phyloP scores from a whole-genome alignment of 2,888 invertebrate genomes.

The Epistrophella euchroma region DNA sequence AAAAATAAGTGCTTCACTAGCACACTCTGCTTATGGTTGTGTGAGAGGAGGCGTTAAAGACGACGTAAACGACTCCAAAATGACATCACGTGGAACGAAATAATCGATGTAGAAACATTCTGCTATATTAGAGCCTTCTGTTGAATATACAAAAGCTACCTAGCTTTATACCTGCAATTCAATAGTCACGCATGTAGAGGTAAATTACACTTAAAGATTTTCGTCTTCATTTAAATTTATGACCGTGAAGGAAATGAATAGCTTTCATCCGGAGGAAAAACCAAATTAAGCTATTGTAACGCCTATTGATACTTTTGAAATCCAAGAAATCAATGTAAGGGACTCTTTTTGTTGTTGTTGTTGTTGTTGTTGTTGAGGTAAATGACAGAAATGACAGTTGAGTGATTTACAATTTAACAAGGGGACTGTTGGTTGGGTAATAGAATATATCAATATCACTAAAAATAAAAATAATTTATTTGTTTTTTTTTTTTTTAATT shows the following conservation, averaged over 20 bases:
- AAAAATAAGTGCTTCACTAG: conserved; percentile 32
- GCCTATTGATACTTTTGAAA: conserved; percentile 4
- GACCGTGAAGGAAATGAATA: conserved; percentile 37
- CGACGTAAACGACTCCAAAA: conserved; percentile 4
- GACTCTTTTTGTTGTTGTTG: background rate
- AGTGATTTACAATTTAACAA: background rate
- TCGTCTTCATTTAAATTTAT: conserved; percentile 48
- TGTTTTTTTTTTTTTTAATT: background rate
- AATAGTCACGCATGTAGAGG: conserved; percentile 12
- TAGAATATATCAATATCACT: background rate
- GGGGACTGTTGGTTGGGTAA: background rate
- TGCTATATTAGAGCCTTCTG: conserved; percentile 14
- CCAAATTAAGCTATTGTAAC: conserved; percentile 50
- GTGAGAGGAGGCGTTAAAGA: conserved; percentile 14
- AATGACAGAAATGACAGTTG: background rate
- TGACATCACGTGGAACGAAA: conserved; percentile 5
- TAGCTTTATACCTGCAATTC: background rate
- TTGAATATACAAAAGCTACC: background rate
- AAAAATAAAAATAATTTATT: background rate
- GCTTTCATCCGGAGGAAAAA: conserved; percentile 25
- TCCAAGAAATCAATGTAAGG: background rate
- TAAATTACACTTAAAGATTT: conserved; percentile 50
- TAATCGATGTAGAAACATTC: conserved; percentile 16
- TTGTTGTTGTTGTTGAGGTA: background rate
- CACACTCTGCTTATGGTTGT: background rate